Base-by-base conservation (phyloP, 1,140 invertebrate genomes). In the Neodiprion fabricii region DNA sequence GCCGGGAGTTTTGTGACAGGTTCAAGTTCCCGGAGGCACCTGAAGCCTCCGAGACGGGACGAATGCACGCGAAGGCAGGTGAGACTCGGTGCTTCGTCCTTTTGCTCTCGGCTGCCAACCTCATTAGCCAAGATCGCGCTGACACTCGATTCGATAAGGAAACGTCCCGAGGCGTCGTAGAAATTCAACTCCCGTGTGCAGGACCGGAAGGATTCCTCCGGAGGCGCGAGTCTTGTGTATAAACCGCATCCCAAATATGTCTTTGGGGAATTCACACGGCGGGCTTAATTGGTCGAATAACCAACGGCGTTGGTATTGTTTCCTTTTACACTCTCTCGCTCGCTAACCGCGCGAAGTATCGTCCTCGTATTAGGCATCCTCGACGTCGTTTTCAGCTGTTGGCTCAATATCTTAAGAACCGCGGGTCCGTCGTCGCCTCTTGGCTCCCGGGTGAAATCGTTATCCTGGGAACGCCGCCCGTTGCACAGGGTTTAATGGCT, bases 1-100 rank as follows among this genome's bases (percentile, higher is more conserved):
- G 53, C 53, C n/a, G 11, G 50, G 4, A 69, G 12, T 14, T 21
- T 14, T 69, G 67, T 69, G 67, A 69, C 67, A 69, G 67, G 67
- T 69, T 69, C 67, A 69, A 69, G 21, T 69, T 69, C 40, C 21
- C 17, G 12, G 67, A 23, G 21, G 67, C 67, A 69, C 67, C 67
- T 69, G 67, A 69, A 69, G 40, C 11, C 21, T 21, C 67, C 7
- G 40, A 69, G 67, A 23, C 67, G 67, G 11, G 40, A 69, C 40
- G 53, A 61, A 61, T 61, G 53, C n/a, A 61, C n/a, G 11, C 53
- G 53, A 61, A 61, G 61, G 67, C 67, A 69, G 67, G 67, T 69
- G 67, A 69, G 67, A 69, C 67, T 69, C 67, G 67, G 28, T 40
- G 53, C 4, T 9, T 61, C 53, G 53, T 61, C n/a, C 53, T 61